phyloP scores from a whole-genome alignment of 2,797 vertebrate genomes.

The Hapalemur alaotrensis region DNA sequence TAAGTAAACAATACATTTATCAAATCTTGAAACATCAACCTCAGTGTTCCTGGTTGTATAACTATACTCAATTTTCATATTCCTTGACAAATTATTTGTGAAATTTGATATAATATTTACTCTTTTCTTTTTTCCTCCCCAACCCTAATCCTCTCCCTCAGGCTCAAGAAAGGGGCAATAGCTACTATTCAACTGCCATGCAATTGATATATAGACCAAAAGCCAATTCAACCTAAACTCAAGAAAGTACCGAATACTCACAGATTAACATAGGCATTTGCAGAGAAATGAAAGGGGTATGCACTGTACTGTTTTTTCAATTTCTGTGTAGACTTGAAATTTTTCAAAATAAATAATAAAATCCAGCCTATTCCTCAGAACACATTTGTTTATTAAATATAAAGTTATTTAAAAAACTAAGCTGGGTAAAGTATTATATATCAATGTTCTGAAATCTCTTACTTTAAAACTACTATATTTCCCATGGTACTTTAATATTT shows the following conservation, averaged over 20 bases:
- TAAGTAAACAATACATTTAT: not conserved
- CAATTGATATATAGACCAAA: not conserved
- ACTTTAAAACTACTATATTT: conserved; percentile 10
- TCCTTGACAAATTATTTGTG: not conserved
- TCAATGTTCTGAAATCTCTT: not conserved
- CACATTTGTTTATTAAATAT: not conserved
- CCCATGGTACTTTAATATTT: not conserved
- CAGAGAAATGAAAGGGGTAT: not conserved
- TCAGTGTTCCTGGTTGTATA: not conserved
- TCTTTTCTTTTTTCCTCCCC: not conserved
- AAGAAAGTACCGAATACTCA: not conserved
- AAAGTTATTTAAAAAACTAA: not conserved
- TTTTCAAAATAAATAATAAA: conserved; percentile 35
- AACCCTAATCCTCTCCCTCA: not conserved
- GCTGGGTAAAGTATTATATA: not conserved
- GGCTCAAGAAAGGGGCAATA: not conserved
- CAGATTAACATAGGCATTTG: not conserved
- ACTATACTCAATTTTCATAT: not conserved
- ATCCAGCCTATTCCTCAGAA: not conserved
- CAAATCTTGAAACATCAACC: not conserved
- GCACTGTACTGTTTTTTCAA: not conserved
- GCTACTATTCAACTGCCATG: not conserved
- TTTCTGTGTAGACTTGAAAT: not conserved
- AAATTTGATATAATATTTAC: not conserved
- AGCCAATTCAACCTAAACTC: not conserved